Evolutionary conservation across 2,113 vertebrate species (phyloP).

Genomic region (Panthera leo): DNA sequence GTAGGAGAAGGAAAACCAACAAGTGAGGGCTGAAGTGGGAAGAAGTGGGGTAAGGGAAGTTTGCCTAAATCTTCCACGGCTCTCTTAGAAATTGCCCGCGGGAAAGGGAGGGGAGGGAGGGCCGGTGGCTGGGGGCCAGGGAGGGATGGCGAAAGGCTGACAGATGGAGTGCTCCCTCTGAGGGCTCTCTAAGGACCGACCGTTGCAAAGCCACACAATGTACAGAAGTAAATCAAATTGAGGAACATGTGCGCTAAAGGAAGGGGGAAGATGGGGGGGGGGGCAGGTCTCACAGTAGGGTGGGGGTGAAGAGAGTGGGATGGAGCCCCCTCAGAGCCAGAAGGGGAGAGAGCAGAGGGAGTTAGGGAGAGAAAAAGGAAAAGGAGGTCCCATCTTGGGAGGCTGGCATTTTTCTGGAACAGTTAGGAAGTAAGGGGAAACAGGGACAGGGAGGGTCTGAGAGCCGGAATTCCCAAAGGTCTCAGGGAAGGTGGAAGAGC

Average conservation of each 20-base stretch:
- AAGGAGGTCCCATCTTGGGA: not conserved
- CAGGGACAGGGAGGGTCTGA: not conserved
- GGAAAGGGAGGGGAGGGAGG: not conserved
- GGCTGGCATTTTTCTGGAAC: not conserved
- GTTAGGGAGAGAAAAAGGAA: not conserved
- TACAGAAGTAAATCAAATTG: constrained; percentile 79
- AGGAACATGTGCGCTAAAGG: constrained; percentile 71
- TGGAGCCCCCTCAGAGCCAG: not conserved
- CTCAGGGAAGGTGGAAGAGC: not conserved
- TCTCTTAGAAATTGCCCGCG: not conserved
- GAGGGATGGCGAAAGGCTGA: constrained; percentile 50
- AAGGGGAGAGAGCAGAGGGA: not conserved
- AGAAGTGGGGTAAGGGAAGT: not conserved
- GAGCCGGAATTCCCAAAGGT: not conserved
- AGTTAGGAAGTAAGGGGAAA: not conserved
- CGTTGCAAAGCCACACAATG: constrained; percentile 72
- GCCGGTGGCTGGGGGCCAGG: constrained; percentile 23
- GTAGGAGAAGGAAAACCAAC: not conserved
- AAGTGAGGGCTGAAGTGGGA: not conserved
- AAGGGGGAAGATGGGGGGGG: constrained; percentile 26
- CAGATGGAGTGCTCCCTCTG: constrained; percentile 75
- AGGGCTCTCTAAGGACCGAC: constrained; percentile 75
- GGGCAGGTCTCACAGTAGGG: not conserved
- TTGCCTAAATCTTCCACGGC: not conserved
- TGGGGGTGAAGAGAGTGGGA: not conserved